Evolutionary conservation across 2,888 invertebrate genomes (phyloP).

Genomic region (Tetanocera ferruginea): DNA sequence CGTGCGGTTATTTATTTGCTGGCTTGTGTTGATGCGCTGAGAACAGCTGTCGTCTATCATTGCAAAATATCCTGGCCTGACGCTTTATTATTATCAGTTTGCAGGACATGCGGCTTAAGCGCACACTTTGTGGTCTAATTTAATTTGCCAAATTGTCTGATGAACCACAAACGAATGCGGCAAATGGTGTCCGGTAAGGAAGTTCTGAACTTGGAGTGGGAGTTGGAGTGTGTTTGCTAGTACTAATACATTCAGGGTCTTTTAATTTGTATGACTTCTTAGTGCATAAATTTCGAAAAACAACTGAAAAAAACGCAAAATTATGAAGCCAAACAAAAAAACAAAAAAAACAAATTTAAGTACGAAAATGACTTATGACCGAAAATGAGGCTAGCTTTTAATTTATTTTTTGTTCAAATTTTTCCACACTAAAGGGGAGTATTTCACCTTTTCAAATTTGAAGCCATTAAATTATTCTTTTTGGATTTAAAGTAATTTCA

Average conservation of each 20-base stretch:
- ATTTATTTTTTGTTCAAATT: no score
- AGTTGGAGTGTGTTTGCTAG: no score
- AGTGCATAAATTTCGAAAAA: not conserved
- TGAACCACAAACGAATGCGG: conserved; percentile 37
- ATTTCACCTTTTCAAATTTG: no score
- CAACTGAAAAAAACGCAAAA: not conserved
- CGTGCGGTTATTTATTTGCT: conserved; percentile 4
- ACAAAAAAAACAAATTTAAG: not conserved
- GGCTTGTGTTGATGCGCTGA: conserved; percentile 25
- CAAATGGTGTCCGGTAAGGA: no score
- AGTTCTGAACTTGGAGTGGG: no score
- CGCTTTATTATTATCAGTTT: conserved; percentile 56
- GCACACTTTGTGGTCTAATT: conserved; percentile 61
- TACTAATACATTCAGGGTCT: not conserved
- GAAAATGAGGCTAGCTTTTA: no score
- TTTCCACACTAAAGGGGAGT: no score
- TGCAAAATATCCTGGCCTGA: conserved; percentile 35
- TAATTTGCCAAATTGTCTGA: conserved; percentile 55
- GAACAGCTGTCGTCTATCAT: conserved; percentile 54
- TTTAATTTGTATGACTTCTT: not conserved
- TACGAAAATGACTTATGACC: no score
- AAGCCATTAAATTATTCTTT: no score
- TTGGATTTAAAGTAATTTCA: no score
- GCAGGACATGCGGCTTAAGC: conserved; percentile 48
- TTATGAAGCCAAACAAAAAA: not conserved